phyloP scores from a whole-genome alignment of 2,113 vertebrate genomes.

The Sterrhoptilus dennistouni region DNA sequence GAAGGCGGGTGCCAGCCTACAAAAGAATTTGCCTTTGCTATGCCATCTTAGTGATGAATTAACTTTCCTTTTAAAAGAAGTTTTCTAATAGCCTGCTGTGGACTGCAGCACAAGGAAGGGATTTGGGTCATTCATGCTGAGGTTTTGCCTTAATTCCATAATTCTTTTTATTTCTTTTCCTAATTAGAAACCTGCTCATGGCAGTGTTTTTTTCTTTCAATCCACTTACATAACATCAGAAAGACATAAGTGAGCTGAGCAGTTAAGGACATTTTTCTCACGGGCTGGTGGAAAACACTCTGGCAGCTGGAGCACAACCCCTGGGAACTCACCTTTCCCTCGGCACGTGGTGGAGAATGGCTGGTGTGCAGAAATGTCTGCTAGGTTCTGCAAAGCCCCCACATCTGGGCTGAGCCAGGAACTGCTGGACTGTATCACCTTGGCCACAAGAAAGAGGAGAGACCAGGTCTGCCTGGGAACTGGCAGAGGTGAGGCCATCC shows the following conservation, averaged over 20 bases:
- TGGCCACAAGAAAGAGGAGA: not conserved
- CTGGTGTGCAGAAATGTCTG: not conserved
- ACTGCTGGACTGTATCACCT: not conserved
- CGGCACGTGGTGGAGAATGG: rapidly evolving
- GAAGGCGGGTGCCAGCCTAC: not conserved
- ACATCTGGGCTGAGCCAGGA: not conserved
- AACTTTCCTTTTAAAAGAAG: not conserved
- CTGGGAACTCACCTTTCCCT: not conserved
- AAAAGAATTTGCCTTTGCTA: constrained; percentile 22
- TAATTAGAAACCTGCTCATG: constrained; percentile 30
- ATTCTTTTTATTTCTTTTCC: constrained; percentile 53
- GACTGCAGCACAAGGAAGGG: not conserved
- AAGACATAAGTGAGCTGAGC: not conserved
- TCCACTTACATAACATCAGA: constrained; percentile 26
- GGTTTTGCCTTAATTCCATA: constrained; percentile 48
- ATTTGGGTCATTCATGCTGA: constrained; percentile 57
- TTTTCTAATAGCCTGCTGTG: constrained; percentile 24
- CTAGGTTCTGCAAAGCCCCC: not conserved
- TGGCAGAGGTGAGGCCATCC: not conserved
- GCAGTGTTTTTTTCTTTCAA: constrained; percentile 10
- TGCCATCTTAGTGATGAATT: not conserved
- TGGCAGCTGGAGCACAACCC: not conserved
- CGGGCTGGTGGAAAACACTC: not conserved
- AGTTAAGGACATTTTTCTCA: not conserved
- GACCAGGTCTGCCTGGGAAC: not conserved